These are phyloP conservation scores for Festucalex cinctus DNA, from an alignment of 2,113 vertebrate species.

Conservation along the genomic window DNA sequence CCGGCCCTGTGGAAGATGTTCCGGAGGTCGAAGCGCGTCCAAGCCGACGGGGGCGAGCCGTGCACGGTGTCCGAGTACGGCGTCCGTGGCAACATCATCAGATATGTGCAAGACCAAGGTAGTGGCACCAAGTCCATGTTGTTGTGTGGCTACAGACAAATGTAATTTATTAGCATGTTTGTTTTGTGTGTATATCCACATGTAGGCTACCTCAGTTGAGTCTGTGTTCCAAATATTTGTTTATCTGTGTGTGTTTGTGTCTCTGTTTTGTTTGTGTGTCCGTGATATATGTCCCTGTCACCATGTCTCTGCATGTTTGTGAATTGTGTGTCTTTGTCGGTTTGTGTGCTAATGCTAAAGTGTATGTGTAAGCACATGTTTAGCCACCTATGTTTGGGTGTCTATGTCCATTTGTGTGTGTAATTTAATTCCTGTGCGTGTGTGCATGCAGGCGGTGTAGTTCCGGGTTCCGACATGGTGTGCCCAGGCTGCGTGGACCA, in stretches of 20 bases:
- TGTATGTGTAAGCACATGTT: too few species aligned
- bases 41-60: constrained; percentile 32
- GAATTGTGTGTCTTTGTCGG: too few species aligned
- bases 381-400: too few species aligned
- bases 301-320: neutral
- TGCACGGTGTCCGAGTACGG: constrained; percentile 84
- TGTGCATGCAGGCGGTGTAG: constrained; percentile 35
- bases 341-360: too few species aligned
- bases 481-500: constrained; percentile 73
- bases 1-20: constrained; percentile 83
- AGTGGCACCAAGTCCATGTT: neutral
- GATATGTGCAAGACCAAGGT: constrained; percentile 85
- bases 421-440: neutral
- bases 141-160: neutral
- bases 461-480: constrained; percentile 43
- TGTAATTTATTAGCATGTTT: too few species aligned
- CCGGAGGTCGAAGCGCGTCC: constrained; percentile 35
- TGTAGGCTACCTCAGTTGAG: too few species aligned
- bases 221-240: too few species aligned
- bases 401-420: neutral
- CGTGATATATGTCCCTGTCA: too few species aligned
- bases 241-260: too few species aligned
- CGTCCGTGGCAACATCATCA: constrained; percentile 86
- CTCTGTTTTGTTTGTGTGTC: neutral
- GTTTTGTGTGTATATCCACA: too few species aligned